Conservation (phyloP, 2,888 invertebrate species). For the Ischnura elegans region DNA sequence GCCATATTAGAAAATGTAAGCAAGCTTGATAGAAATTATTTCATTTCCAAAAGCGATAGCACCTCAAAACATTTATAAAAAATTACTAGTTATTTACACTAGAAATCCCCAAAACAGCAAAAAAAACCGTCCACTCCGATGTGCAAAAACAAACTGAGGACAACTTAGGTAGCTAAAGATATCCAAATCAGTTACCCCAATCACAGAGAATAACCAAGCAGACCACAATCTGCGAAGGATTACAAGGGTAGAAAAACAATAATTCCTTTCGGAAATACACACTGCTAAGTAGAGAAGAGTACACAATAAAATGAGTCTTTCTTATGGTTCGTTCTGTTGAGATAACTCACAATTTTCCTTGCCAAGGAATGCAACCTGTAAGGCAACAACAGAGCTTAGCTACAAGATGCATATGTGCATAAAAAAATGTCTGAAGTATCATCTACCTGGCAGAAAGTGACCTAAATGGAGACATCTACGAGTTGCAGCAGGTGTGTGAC, state of each 20-base stretch:
- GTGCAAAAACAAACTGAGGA: not conserved
- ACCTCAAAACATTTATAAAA: not conserved
- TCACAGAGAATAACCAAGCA: not conserved
- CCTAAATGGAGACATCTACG: not conserved
- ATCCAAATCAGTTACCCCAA: no score
- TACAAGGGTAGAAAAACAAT: not conserved
- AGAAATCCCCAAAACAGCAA: not conserved
- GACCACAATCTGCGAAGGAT: no score
- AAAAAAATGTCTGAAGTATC: not conserved
- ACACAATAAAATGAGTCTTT: not conserved
- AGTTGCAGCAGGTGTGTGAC: not conserved
- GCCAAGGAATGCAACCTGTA: not conserved
- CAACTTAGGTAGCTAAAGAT: no score
- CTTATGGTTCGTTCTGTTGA: not conserved
- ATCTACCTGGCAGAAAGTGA: not conserved
- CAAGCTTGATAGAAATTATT: conserved; percentile 41
- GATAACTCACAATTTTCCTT: not conserved
- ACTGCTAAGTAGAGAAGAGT: not conserved
- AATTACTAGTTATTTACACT: not conserved
- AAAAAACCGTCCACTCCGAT: not conserved
- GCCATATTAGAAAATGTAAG: not conserved
- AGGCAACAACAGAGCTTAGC: not conserved
- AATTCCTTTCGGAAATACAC: not conserved
- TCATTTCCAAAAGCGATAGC: not conserved
- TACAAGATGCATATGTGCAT: not conserved